Conservation (phyloP, 1,140 invertebrate genomes). For the Aphaenogaster floridana region DNA sequence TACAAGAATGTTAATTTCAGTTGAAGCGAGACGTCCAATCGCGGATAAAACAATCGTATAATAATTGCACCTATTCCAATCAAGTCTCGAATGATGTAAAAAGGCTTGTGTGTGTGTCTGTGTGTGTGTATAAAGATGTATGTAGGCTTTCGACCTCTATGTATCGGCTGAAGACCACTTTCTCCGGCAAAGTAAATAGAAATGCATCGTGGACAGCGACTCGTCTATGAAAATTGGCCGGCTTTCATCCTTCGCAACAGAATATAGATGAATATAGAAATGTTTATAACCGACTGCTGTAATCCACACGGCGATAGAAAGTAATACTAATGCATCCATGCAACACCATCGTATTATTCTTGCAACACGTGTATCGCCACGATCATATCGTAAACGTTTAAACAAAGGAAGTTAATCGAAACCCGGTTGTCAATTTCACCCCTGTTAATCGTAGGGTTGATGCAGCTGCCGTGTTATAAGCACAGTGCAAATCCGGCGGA, state of each 20-base stretch:
- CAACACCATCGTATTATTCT: conserved; percentile 40
- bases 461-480: conserved; percentile 74
- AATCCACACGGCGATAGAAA: background rate
- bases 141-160: conserved; percentile 15
- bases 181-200: conserved; percentile 73
- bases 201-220: conserved; percentile 59
- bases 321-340: background rate
- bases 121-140: background rate
- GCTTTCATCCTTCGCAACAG: conserved; percentile 65
- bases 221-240: conserved; percentile 69
- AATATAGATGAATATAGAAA: conserved; percentile 32
- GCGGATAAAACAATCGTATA: conserved; percentile 33
- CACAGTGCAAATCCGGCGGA: conserved; percentile 24
- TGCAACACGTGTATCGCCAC: conserved; percentile 46
- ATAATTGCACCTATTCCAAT: conserved; percentile 25
- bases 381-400: conserved; percentile 77
- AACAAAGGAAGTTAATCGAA: conserved; percentile 84
- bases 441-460: conserved; percentile 71
- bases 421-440: conserved; percentile 72
- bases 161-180: conserved; percentile 47
- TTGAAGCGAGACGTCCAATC: background rate
- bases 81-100: conserved; percentile 54
- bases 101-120: background rate
- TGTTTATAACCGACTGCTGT: background rate
- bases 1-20: conserved; percentile 12